phyloP scores from a whole-genome alignment of 1,140 invertebrate species.

The Aleiodes sp. region DNA sequence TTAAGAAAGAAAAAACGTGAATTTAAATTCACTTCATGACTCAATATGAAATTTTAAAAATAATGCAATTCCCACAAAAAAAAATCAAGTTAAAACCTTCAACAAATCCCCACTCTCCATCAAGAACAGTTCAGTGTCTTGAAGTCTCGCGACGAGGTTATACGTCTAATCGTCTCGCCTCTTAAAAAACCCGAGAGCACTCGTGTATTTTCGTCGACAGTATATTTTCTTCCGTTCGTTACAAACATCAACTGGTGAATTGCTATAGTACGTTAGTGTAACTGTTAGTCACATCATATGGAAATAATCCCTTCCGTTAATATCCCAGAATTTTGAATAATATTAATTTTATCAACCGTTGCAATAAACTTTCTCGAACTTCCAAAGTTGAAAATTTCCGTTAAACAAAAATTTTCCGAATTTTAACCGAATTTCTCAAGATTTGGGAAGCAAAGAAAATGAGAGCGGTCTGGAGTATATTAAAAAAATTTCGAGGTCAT shows the following conservation, averaged over 20 bases:
- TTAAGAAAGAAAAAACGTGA: too few relatives aligned
- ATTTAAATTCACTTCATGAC: too few relatives aligned
- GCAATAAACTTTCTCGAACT: too few relatives aligned
- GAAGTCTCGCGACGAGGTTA: background rate
- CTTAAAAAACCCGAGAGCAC: background rate
- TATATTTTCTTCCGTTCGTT: background rate
- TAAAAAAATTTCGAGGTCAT: slow-evolving; percentile 1
- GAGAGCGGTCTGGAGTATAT: background rate
- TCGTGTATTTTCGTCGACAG: slow-evolving; percentile 1
- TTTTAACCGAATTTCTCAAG: too few relatives aligned
- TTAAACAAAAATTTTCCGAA: background rate
- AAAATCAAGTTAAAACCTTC: background rate
- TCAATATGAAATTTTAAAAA: too few relatives aligned
- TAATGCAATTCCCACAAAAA: too few relatives aligned
- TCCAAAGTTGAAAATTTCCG: too few relatives aligned
- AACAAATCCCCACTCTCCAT: background rate
- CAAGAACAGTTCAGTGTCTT: background rate
- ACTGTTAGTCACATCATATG: slow-evolving; percentile 3
- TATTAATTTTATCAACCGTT: too few relatives aligned
- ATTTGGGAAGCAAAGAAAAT: background rate
- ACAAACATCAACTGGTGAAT: slow-evolving; percentile 2
- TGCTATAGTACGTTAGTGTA: slow-evolving; percentile 13
- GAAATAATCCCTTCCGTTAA: background rate
- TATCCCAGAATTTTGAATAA: background rate
- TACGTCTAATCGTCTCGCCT: background rate